Evolutionary conservation across 1,140 invertebrate species (phyloP).

Genomic region (Drosophila chauvacae): DNA sequence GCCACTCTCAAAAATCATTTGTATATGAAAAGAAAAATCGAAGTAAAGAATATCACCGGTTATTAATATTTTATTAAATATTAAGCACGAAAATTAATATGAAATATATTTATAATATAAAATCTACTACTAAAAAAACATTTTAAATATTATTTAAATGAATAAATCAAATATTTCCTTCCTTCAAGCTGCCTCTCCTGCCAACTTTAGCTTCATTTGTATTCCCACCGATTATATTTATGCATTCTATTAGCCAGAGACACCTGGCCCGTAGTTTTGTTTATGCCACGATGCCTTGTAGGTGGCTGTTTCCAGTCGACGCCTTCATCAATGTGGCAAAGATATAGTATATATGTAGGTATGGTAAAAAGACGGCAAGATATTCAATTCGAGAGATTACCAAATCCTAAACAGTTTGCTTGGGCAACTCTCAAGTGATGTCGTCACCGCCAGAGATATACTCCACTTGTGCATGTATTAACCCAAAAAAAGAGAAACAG

Average conservation of each 20-base stretch:
- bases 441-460: constrained; percentile 31
- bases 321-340: constrained; percentile 25
- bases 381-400: constrained; percentile 49
- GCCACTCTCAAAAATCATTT: no score
- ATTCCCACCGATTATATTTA: constrained; percentile 33
- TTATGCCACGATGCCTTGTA: constrained; percentile 14
- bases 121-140: background rate
- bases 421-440: constrained; percentile 40
- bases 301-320: constrained; percentile 46
- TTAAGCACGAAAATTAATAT: no score
- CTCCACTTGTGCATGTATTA: constrained; percentile 52
- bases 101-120: no score
- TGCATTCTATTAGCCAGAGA: constrained; percentile 43
- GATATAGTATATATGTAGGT: constrained; percentile 1
- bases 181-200: background rate
- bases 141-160: no score
- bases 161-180: background rate
- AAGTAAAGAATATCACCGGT: no score
- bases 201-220: constrained; percentile 17
- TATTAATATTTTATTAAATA: no score
- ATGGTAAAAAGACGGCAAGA: constrained; percentile 2
- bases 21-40: no score
- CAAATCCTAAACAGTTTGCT: constrained; percentile 49
- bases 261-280: constrained; percentile 40
- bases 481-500: constrained; percentile 31